A percentile compares a stretch with the other conserved stretches of the same genome.
Conservation (phyloP, 2,113 vertebrate species). For the Gobiocypris rarus region DNA sequence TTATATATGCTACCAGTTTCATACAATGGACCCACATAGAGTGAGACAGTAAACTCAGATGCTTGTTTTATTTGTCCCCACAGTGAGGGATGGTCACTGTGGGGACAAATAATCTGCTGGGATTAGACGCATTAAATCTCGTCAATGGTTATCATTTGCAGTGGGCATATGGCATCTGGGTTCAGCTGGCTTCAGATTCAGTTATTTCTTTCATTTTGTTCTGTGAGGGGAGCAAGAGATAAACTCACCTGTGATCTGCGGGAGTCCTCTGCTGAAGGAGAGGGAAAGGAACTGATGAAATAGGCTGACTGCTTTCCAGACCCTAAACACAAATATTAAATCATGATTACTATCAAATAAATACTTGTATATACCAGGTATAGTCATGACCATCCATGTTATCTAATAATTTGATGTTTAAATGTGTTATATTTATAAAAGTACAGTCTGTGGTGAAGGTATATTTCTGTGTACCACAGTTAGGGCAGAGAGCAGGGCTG, state of each 20-base stretch:
- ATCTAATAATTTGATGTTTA: not conserved
- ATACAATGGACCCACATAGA: too few relatives aligned
- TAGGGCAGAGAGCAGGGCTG: not conserved
- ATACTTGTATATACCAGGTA: not conserved
- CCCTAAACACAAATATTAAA: constrained; percentile 73
- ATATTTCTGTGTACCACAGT: not conserved
- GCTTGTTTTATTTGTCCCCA: not conserved
- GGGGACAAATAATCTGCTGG: too few relatives aligned
- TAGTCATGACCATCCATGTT: not conserved
- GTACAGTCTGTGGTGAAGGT: not conserved
- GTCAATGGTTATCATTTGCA: not conserved
- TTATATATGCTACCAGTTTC: too few relatives aligned
- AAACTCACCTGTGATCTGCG: constrained; percentile 88
- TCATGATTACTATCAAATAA: not conserved
- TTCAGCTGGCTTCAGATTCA: not conserved
- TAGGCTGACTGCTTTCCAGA: constrained; percentile 93
- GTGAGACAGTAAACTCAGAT: not conserved
- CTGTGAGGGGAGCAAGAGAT: not conserved
- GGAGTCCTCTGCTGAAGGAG: constrained; percentile 91
- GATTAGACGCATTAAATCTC: not conserved
- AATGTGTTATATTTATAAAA: not conserved
- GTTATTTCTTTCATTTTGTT: not conserved
- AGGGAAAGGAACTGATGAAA: constrained; percentile 96
- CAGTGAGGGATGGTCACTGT: too few relatives aligned
- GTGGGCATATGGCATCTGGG: not conserved